Evolutionary conservation across 2,113 vertebrate genomes (phyloP).

Genomic region (Casuarius casuarius): DNA sequence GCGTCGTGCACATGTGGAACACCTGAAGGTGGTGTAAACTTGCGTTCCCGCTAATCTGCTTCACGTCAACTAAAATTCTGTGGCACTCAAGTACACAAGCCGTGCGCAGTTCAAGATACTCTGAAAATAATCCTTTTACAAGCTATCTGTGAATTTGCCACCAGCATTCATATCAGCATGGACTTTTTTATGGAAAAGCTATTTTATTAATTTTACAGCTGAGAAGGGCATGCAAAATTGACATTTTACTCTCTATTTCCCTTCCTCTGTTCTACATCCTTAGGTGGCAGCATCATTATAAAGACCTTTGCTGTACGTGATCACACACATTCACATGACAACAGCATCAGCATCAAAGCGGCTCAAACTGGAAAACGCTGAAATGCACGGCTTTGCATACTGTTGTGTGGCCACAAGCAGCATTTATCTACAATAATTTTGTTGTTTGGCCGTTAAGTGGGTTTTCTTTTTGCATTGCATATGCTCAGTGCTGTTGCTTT

Average conservation of each 20-base stretch:
- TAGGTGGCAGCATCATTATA: not conserved
- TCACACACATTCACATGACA: not conserved
- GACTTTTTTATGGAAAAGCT: not conserved
- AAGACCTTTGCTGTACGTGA: not conserved
- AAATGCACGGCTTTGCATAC: not conserved
- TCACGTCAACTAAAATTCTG: not conserved
- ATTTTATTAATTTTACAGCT: not conserved
- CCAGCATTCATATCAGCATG: not conserved
- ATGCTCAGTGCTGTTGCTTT: not conserved
- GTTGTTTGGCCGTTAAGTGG: not conserved
- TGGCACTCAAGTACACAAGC: not conserved
- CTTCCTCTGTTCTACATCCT: not conserved
- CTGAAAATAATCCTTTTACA: not conserved
- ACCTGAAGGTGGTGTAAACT: not conserved
- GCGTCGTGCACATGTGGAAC: not conserved
- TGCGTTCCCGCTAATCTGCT: not conserved
- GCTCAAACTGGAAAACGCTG: not conserved
- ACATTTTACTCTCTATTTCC: not conserved
- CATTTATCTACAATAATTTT: not conserved
- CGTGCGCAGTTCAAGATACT: not conserved
- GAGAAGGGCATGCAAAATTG: not conserved
- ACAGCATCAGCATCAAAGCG: not conserved
- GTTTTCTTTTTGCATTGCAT: not conserved
- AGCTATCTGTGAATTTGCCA: not conserved
- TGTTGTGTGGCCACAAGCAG: rapidly evolving